phyloP scores from a whole-genome alignment of 2,888 invertebrate genomes.

The Orthonychiurus folsomi region DNA sequence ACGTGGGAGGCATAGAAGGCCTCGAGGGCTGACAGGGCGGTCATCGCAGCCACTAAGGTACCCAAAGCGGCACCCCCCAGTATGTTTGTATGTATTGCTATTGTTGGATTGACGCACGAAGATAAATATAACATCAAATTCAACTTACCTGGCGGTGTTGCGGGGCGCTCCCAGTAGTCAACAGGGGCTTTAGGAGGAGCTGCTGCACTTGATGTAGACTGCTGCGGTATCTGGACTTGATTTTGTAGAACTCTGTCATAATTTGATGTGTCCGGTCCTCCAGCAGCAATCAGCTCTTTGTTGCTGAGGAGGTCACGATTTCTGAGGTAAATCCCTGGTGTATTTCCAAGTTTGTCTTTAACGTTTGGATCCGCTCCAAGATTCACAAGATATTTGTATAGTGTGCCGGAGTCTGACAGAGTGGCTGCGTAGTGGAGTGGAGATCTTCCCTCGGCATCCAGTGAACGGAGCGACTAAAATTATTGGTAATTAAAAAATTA shows the following conservation, averaged over 20 bases:
- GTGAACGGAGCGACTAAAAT: conserved; percentile 37
- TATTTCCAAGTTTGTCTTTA: conserved; percentile 68
- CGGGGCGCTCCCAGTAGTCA: conserved; percentile 7
- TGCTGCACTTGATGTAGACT: not conserved
- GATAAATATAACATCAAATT: not conserved
- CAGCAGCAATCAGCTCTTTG: conserved; percentile 55
- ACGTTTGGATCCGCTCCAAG: conserved; percentile 69
- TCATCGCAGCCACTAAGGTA: conserved; percentile 3
- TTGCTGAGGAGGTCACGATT: conserved; percentile 61
- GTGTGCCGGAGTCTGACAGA: conserved; percentile 68
- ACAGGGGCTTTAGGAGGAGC: conserved; percentile 1
- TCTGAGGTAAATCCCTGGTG: conserved; percentile 68
- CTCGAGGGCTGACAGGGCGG: conserved; percentile 58
- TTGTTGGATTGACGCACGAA: conserved; percentile 13
- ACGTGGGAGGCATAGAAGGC: conserved; percentile 53
- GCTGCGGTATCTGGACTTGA: no score
- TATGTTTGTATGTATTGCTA: conserved; percentile 6
- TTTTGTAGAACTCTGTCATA: not conserved
- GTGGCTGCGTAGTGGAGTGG: conserved; percentile 81
- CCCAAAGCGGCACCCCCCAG: not conserved
- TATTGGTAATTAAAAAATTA: not conserved
- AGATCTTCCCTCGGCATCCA: conserved; percentile 72
- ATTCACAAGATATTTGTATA: conserved; percentile 11
- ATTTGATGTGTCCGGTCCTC: conserved; percentile 9
- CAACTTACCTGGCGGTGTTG: conserved; percentile 13